phyloP scores from a whole-genome alignment of 2,888 invertebrate genomes.

The Idaea dimidiata region DNA sequence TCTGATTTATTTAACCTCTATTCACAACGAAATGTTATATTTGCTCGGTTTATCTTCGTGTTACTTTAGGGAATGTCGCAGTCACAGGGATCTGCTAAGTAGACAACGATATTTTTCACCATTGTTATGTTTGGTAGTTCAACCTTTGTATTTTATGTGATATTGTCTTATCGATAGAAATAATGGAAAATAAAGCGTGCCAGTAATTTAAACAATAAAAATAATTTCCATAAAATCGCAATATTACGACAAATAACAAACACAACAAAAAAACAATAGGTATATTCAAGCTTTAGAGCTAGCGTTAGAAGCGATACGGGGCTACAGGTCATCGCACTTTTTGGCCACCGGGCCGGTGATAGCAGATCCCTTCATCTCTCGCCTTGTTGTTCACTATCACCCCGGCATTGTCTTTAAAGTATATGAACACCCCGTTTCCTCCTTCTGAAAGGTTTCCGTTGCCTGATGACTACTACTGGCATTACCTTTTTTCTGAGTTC shows the following conservation, averaged over 20 bases:
- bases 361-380: constrained; percentile 99
- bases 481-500: constrained; percentile 99
- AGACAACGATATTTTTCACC: not conserved
- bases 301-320: constrained; percentile 99
- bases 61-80: not conserved
- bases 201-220: too few species aligned
- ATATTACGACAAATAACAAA: too few species aligned
- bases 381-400: constrained; percentile 99
- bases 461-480: constrained; percentile 99
- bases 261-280: too few species aligned
- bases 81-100: not conserved
- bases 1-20: constrained; percentile 26
- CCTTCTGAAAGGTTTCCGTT: constrained; percentile 98
- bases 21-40: constrained; percentile 19
- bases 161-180: too few species aligned
- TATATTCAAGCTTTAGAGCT: constrained; percentile 96
- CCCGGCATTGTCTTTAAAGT: constrained; percentile 99
- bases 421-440: constrained; percentile 99
- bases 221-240: too few species aligned
- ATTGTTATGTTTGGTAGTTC: too few species aligned
- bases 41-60: not conserved
- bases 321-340: constrained; percentile 99
- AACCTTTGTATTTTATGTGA: too few species aligned
- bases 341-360: constrained; percentile 99
- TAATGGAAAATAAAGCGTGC: too few species aligned